phyloP scores from a whole-genome alignment of 2,888 invertebrate genomes.

The Salticus scenicus region DNA sequence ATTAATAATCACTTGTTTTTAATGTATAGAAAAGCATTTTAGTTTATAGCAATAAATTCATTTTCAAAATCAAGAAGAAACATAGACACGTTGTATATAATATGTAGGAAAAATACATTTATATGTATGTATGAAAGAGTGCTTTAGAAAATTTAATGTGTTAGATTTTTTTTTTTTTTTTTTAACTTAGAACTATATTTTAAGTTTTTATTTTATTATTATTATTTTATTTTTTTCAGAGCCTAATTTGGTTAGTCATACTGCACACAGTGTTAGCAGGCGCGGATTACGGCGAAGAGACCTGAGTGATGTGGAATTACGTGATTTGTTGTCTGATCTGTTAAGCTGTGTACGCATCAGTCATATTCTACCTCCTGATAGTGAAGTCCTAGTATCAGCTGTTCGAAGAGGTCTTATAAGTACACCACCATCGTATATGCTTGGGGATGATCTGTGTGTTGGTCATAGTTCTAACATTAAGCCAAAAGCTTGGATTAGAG shows the following conservation, averaged over 20 bases:
- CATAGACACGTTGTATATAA: no score
- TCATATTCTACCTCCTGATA: slow-evolving; percentile 90
- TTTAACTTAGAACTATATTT: no score
- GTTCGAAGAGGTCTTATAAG: slow-evolving; percentile 85
- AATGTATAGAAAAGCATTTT: no score
- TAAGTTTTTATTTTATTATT: no score
- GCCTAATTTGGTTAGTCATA: slow-evolving; percentile 91
- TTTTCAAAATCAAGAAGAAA: no score
- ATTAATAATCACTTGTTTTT: no score
- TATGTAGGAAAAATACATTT: no score
- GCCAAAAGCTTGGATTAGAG: slow-evolving; percentile 71
- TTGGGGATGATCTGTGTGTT: slow-evolving; percentile 81
- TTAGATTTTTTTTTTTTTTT: no score
- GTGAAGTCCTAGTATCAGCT: slow-evolving; percentile 81
- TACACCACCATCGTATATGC: slow-evolving; percentile 89
- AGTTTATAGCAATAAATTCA: no score
- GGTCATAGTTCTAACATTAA: slow-evolving; percentile 60
- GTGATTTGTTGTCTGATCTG: slow-evolving; percentile 89
- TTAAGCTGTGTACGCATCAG: slow-evolving; percentile 90
- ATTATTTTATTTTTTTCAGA: slow-evolving; percentile 82
- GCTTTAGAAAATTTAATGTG: no score
- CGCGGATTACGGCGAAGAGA: slow-evolving; percentile 89
- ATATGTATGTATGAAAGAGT: no score
- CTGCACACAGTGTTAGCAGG: slow-evolving; percentile 91
- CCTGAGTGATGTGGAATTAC: slow-evolving; percentile 86